Percentiles rank a stretch among this genome's conserved stretches.
Conservation (phyloP, 2,113 vertebrate species). For the Urocitellus parryii region DNA sequence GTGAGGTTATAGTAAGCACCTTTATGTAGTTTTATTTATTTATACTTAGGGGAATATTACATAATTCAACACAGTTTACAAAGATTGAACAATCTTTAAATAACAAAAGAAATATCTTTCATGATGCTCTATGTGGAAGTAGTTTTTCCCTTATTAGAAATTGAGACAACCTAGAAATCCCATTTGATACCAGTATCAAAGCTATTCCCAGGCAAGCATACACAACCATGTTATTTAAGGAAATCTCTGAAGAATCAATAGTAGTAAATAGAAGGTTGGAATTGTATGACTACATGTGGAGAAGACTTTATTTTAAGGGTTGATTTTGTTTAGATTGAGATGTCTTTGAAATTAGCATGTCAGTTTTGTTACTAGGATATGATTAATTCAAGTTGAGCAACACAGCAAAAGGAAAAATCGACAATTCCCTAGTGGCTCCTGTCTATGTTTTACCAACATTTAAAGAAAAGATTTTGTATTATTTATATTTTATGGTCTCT, state of each 20-base stretch:
- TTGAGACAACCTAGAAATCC: background rate
- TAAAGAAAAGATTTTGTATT: background rate
- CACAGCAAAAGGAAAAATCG: background rate
- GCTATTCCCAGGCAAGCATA: background rate
- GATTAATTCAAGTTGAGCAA: slow-evolving; percentile 2
- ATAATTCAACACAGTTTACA: background rate
- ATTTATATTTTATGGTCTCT: background rate
- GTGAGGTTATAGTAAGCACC: background rate
- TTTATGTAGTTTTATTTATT: background rate
- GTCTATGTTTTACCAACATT: background rate
- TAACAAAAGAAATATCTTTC: background rate
- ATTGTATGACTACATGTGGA: background rate
- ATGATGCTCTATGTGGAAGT: background rate
- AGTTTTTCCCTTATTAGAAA: background rate
- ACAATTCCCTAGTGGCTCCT: background rate
- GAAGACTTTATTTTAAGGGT: background rate
- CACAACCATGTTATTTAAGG: background rate
- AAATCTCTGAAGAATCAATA: background rate
- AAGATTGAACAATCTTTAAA: background rate
- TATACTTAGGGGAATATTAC: background rate
- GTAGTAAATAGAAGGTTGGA: background rate
- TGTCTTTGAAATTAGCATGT: slow-evolving; percentile 13
- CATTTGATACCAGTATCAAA: background rate
- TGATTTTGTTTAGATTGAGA: background rate
- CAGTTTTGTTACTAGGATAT: background rate